Evolutionary conservation across 2,888 invertebrate genomes (phyloP), one percentile per base, ranked within the genome.

Genomic region (Pristionchus fissidentatus): DNA sequence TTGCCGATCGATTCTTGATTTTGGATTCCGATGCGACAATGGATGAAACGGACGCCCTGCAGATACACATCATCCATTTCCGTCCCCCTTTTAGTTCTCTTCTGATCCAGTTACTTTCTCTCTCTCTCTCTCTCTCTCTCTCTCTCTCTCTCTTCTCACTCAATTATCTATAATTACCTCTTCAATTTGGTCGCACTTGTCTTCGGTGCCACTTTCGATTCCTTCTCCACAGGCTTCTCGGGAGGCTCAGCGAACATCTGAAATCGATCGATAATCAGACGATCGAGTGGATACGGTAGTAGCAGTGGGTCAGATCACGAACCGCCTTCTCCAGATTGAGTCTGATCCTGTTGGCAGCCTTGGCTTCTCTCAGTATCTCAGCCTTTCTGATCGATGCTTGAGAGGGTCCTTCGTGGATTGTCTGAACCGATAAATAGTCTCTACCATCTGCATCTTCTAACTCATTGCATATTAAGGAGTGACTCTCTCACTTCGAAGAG

Each of bases 1-100:
- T 77, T 49, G 46, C 49, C 35, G 77, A 77, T 77, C 77, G 49
- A 77, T 26, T 77, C 77, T 77, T 77, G 19, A 75, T 75, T 49
- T 77, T 77, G 19, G 49, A 29, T 29, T 77, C 77, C 4, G 77
- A 77, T 49, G 77, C 77, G 29, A 77, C 77, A 22, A 77, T 13
- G 19, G 77, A 49, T 32, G 77, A 77, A 7, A 38, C 77, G 1
- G 49, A n/a, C 29, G 77, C 46, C 49, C 77, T 73, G 22, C 22
- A 43, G n/a, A n/a, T n/a, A n/a, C n/a, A n/a, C n/a, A n/a, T n/a
- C n/a, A 43, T 41, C n/a, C 38, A 43, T 41, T 73, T n/a, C n/a
- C n/a, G n/a, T n/a, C n/a, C n/a, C n/a, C n/a, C n/a, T n/a, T n/a
- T n/a, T n/a, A n/a, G n/a, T n/a, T n/a, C n/a, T n/a, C n/a, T n/a